Conservation (phyloP, 2,113 vertebrate genomes). For the Urocynchramus pylzowi region DNA sequence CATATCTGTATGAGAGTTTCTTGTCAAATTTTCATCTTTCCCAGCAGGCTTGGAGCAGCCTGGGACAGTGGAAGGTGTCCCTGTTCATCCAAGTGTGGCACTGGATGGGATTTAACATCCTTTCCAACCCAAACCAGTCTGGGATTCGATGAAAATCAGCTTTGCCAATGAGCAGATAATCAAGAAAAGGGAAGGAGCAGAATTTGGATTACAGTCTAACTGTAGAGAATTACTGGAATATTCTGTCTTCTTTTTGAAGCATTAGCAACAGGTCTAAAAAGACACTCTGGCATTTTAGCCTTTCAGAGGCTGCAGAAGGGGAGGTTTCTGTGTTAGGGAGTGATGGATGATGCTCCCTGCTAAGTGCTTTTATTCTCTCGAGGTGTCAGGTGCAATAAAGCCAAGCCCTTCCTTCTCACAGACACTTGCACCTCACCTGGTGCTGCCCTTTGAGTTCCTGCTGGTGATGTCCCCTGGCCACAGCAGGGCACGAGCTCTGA, state of each 20-base stretch:
- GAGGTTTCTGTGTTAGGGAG: background rate
- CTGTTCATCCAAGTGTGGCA: background rate
- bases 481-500: background rate
- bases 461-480: background rate
- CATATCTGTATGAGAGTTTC: too few relatives aligned
- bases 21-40: too few relatives aligned
- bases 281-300: background rate
- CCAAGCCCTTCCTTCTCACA: background rate
- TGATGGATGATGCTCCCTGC: background rate
- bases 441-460: background rate
- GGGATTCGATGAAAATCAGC: background rate
- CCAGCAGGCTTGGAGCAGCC: background rate
- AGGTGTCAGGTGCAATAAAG: background rate
- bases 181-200: background rate
- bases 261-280: background rate
- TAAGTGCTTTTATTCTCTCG: background rate
- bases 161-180: background rate
- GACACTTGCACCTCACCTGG: background rate
- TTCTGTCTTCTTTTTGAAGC: background rate
- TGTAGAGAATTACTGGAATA: background rate
- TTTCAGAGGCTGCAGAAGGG: background rate
- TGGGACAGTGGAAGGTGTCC: background rate
- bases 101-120: rapidly evolving
- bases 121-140: background rate
- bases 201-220: background rate